Base-by-base conservation (phyloP, 2,113 vertebrate genomes). In the Zosterops borbonicus region DNA sequence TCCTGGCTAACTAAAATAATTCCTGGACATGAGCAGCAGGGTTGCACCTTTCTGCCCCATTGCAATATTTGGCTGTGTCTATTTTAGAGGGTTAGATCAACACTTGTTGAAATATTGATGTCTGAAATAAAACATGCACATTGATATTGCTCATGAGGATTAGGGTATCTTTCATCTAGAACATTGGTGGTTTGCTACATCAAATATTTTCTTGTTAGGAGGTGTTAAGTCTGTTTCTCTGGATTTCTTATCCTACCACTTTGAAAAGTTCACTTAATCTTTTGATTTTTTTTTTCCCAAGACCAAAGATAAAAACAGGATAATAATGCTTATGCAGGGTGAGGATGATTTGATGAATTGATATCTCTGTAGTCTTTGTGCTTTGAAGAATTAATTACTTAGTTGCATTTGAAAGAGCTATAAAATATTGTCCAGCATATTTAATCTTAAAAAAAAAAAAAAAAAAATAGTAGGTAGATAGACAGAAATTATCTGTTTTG, bases 361-460 rank as follows among this genome's bases (percentile, higher is more conserved):
- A 20, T 92, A 63, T 58, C 10, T 68, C 41, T 56, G 15, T 49
- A 69, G 41, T 60, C 21, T 71, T 79, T 46, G 37, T 76, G 62
- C 62, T 95, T 89, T 87, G 81, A 69, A 84, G 9, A 87, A 65
- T 90, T 79, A 91, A 71, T 93, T 90, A 68, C 29, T 65, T 83
- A 37, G 50, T 69, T 83, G 42, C 33, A 49, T 65, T 90, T 86
- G 41, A 77, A 90, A 76, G 44, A 35, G 14, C 35, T 83, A 6
- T 77, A 37, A 60, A 55, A 35, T 59, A 58, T 58, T 73, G 18
- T 11, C 14, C 58, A 65, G 13, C 4, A 15, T 44, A 50, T 84
- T 71, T 73, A 42, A 71, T 41, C 21, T 42, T 59, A 35, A 55
- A 53, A 9, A 6, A 3, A 3, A 46, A 46, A n/a, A 2, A 8